These are phyloP conservation scores for Pachycephala philippinensis DNA, from an alignment of 2,113 vertebrate genomes.

Conservation along the genomic window DNA sequence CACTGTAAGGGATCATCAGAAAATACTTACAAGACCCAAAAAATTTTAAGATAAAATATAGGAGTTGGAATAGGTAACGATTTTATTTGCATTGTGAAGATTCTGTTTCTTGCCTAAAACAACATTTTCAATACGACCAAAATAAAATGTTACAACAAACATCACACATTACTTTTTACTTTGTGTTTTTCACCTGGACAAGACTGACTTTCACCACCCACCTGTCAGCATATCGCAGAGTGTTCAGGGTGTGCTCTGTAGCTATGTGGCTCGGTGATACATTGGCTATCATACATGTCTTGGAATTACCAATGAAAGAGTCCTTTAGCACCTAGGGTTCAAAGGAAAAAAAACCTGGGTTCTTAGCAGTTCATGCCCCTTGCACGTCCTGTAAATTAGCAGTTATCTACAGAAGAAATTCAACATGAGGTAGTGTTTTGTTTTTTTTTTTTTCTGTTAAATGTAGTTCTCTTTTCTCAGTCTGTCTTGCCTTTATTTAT, in stretches of 20 bases:
- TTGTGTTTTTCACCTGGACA: neutral
- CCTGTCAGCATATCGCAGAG: slow-evolving; percentile 90
- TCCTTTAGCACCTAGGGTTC: slow-evolving; percentile 84
- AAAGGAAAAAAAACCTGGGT: neutral
- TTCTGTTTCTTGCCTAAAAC: neutral
- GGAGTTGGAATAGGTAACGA: neutral
- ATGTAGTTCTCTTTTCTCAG: neutral
- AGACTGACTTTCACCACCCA: slow-evolving; percentile 51
- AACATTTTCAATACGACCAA: neutral
- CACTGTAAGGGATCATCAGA: neutral
- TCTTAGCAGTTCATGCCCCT: neutral
- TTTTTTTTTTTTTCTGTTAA: neutral
- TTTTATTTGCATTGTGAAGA: neutral
- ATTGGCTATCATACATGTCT: slow-evolving; percentile 94
- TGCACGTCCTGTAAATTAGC: neutral
- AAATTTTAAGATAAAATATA: neutral
- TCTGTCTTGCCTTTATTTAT: neutral
- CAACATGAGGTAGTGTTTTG: neutral
- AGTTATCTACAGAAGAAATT: neutral
- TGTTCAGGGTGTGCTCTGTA: slow-evolving; percentile 90
- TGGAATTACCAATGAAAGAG: slow-evolving; percentile 90
- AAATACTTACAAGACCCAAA: neutral
- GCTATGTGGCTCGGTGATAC: slow-evolving; percentile 85
- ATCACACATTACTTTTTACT: neutral
- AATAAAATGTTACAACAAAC: neutral